Conservation (phyloP, 37 sponge, comb jelly and placozoan genomes). For the Eunapius fragilis region DNA sequence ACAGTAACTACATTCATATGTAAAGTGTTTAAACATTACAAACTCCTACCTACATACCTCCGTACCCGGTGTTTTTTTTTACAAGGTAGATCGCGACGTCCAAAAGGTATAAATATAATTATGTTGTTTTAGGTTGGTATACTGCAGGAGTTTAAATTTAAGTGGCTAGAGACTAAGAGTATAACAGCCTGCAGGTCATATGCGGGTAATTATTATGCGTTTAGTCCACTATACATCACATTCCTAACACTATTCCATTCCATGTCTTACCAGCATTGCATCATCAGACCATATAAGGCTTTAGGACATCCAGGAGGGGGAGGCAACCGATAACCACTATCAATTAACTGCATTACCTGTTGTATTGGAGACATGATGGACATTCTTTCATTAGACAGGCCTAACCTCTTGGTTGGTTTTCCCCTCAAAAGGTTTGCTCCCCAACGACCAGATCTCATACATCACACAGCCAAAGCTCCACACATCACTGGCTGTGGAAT, state of each 20-base stretch:
- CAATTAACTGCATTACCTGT: constrained; percentile 1
- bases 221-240: too few species aligned
- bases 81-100: too few species aligned
- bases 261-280: constrained; percentile 24
- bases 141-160: too few species aligned
- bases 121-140: too few species aligned
- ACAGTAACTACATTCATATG: too few species aligned
- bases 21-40: background rate
- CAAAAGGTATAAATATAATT: too few species aligned
- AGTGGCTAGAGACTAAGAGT: too few species aligned
- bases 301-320: constrained; percentile 49
- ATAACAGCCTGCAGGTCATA: too few species aligned
- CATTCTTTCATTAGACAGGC: too few species aligned
- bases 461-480: constrained; percentile 70
- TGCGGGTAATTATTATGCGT: too few species aligned
- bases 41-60: background rate
- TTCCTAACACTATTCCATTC: background rate
- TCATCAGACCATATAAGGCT: constrained; percentile 34
- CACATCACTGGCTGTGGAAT: constrained; percentile 63
- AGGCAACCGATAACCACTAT: constrained; percentile 27
- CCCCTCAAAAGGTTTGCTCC: constrained; percentile 40
- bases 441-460: constrained; percentile 69
- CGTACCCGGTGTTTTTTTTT: too few species aligned
- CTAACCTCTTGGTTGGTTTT: constrained; percentile 35
- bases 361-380: too few species aligned